A percentile compares a stretch with the other conserved stretches of the same genome.
Conservation (phyloP, 2,797 vertebrate species). For the Aratinga solstitialis region DNA sequence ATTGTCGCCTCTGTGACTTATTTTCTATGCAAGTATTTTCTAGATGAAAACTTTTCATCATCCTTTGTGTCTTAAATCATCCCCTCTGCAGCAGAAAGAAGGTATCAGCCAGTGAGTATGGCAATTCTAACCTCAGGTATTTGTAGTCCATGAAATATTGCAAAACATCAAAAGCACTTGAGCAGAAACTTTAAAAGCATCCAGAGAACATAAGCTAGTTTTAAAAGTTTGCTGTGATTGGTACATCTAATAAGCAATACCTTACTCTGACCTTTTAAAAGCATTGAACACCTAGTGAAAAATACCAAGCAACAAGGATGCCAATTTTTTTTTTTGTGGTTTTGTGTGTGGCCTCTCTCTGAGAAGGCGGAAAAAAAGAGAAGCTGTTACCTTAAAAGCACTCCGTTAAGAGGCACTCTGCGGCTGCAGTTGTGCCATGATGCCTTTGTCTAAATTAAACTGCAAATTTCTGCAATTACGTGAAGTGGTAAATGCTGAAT, state of each 20-base stretch:
- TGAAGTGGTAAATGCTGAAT: not conserved
- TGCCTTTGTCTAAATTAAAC: conserved; percentile 1
- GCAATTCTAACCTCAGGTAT: not conserved
- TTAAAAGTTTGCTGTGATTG: not conserved
- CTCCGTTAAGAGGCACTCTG: not conserved
- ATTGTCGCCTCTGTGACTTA: not conserved
- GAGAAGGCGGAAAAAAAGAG: not conserved
- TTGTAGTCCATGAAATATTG: not conserved
- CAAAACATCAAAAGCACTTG: conserved; percentile 19
- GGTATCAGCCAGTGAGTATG: not conserved
- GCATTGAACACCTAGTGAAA: not conserved
- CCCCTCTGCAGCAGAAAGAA: not conserved
- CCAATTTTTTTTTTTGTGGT: not conserved
- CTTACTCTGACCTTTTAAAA: conserved; percentile 6
- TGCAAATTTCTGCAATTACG: conserved; percentile 1
- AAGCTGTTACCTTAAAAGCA: not conserved
- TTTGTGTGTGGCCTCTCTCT: not conserved
- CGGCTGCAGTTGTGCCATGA: not conserved
- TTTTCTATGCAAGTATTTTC: not conserved
- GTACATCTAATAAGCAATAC: not conserved
- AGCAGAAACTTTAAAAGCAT: conserved; percentile 6
- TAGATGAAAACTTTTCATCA: not conserved
- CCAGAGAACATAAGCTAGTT: not conserved
- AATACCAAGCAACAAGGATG: not conserved
- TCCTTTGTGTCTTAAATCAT: not conserved